Percentiles rank a stretch among this genome's conserved stretches.
Conservation (phyloP, 1,140 invertebrate genomes). For the Drosophila ohnishii region DNA sequence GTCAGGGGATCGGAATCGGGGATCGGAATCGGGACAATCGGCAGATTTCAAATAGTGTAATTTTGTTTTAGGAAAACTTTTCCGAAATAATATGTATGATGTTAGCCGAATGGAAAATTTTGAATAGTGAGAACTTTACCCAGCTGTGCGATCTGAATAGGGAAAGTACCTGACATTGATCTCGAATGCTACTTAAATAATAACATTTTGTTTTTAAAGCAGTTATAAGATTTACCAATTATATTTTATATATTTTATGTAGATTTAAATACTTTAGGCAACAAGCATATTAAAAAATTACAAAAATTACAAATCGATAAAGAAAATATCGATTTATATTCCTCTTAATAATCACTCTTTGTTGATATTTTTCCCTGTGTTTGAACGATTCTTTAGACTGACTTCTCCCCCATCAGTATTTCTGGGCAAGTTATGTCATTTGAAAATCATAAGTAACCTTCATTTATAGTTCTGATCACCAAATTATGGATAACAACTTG, state of each 20-base stretch:
- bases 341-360: not conserved
- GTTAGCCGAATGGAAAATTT: slow-evolving; percentile 38
- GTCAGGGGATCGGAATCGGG: not conserved
- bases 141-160: slow-evolving; percentile 1
- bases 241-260: too few relatives aligned
- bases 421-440: slow-evolving; percentile 4
- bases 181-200: not conserved
- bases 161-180: slow-evolving; percentile 12
- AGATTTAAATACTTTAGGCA: not conserved
- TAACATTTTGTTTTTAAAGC: too few relatives aligned
- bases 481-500: slow-evolving; percentile 38
- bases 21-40: not conserved
- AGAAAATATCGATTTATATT: not conserved
- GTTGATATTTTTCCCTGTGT: not conserved
- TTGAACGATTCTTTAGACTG: too few relatives aligned
- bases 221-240: too few relatives aligned
- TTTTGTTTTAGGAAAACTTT: not conserved
- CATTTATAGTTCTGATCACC: not conserved
- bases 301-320: too few relatives aligned
- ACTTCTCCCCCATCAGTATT: not conserved
- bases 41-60: not conserved
- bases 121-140: slow-evolving; percentile 20
- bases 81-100: slow-evolving; percentile 13
- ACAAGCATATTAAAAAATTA: not conserved
- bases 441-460: not conserved